phyloP scores from a whole-genome alignment of 2,113 vertebrate genomes.

The Turnix velox region DNA sequence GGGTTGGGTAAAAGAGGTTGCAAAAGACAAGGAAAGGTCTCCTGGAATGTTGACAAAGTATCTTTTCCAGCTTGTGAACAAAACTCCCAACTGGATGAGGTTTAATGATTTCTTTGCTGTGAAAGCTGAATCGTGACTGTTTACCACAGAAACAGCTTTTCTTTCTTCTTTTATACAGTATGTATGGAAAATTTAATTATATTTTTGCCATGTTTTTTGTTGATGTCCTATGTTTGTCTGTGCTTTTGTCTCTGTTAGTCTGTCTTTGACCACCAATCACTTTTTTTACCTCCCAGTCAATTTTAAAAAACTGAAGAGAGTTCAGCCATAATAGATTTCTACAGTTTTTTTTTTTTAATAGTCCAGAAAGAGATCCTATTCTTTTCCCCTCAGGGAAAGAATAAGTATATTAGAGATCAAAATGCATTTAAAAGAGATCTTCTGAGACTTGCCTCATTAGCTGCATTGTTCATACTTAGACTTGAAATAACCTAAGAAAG shows the following conservation, averaged over 20 bases:
- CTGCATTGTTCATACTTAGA: background rate
- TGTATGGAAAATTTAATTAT: fast-evolving
- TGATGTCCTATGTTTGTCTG: background rate
- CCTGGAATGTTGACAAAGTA: background rate
- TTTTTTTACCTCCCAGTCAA: background rate
- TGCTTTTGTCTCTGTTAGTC: background rate
- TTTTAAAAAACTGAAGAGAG: background rate
- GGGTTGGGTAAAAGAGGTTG: background rate
- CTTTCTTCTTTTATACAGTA: background rate
- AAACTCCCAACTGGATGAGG: background rate
- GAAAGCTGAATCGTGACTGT: background rate
- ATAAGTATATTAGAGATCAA: background rate
- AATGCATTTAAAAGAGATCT: background rate
- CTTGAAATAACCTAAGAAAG: background rate
- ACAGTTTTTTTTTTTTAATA: background rate
- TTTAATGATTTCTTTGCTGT: background rate
- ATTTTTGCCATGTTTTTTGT: background rate
- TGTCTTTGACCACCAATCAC: background rate
- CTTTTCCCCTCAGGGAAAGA: background rate
- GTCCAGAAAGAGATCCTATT: background rate
- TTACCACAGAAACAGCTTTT: background rate
- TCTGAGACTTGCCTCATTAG: background rate
- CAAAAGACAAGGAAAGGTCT: background rate
- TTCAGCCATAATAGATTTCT: background rate
- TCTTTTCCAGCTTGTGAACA: background rate